Conservation (phyloP, 2,888 invertebrate species). For the Epinotia bilunana region DNA sequence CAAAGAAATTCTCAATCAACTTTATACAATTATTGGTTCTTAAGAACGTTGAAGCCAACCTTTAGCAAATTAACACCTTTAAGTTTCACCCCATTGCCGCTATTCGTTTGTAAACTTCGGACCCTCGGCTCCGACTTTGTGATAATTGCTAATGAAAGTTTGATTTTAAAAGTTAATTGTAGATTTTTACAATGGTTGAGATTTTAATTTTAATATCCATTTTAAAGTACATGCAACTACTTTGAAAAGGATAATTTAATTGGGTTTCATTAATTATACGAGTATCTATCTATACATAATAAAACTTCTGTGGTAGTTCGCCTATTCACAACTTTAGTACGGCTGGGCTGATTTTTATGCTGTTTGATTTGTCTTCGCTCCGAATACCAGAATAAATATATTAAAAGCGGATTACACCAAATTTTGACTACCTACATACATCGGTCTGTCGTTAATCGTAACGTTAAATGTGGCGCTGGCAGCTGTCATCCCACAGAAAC, state of each 20-base stretch:
- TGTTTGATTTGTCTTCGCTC: too few relatives aligned
- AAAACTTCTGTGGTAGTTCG: too few relatives aligned
- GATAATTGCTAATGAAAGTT: slow-evolving; percentile 40
- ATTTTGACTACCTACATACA: too few relatives aligned
- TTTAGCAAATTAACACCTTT: slow-evolving; percentile 53
- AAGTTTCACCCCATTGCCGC: slow-evolving; percentile 49
- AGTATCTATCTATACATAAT: too few relatives aligned
- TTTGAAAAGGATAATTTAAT: background rate
- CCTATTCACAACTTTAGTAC: too few relatives aligned
- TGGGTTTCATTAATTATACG: background rate
- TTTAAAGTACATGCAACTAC: background rate
- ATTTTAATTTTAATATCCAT: background rate
- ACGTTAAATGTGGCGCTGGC: too few relatives aligned
- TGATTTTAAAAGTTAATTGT: slow-evolving; percentile 17
- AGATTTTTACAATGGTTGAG: background rate
- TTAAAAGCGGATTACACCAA: too few relatives aligned
- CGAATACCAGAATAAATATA: too few relatives aligned
- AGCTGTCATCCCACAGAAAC: too few relatives aligned
- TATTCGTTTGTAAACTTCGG: slow-evolving; percentile 47
- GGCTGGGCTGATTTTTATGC: too few relatives aligned
- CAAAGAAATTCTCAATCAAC: background rate
- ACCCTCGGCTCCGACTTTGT: slow-evolving; percentile 28
- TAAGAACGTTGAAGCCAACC: slow-evolving; percentile 36
- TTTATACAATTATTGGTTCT: slow-evolving; percentile 26
- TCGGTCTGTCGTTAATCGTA: too few relatives aligned